phyloP scores from a whole-genome alignment of 1,140 invertebrate species.

The Heliothis virescens region DNA sequence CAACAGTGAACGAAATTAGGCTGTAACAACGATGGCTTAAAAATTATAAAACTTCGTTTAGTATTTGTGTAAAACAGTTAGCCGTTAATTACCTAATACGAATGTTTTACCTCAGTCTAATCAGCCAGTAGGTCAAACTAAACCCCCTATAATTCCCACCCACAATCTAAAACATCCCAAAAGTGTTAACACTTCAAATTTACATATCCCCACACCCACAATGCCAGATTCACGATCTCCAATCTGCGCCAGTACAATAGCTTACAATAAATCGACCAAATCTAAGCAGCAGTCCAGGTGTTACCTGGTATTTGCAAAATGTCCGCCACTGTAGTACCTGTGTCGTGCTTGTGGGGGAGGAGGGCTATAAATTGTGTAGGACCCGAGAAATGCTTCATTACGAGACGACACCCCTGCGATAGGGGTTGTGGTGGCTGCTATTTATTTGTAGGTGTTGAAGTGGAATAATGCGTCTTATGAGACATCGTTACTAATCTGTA shows the following conservation, averaged over 20 bases:
- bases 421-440: not conserved
- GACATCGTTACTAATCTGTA: no score
- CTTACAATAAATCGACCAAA: slow-evolving; percentile 52
- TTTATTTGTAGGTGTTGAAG: no score
- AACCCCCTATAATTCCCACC: no score
- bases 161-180: no score
- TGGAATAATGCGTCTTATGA: no score
- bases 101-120: no score
- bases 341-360: slow-evolving; percentile 31
- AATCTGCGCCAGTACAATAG: slow-evolving; percentile 34
- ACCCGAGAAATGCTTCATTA: slow-evolving; percentile 59
- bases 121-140: no score
- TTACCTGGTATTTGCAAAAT: slow-evolving; percentile 58
- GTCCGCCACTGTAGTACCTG: slow-evolving; percentile 34
- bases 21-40: no score
- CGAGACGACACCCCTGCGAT: slow-evolving; percentile 48
- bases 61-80: no score
- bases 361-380: slow-evolving; percentile 54
- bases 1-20: no score
- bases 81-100: no score
- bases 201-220: slow-evolving; percentile 11
- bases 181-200: not conserved
- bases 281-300: slow-evolving; percentile 52
- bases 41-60: no score
- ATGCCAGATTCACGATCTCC: slow-evolving; percentile 23